Conservation (phyloP, 2,797 vertebrate genomes). For the Gouania willdenowi region DNA sequence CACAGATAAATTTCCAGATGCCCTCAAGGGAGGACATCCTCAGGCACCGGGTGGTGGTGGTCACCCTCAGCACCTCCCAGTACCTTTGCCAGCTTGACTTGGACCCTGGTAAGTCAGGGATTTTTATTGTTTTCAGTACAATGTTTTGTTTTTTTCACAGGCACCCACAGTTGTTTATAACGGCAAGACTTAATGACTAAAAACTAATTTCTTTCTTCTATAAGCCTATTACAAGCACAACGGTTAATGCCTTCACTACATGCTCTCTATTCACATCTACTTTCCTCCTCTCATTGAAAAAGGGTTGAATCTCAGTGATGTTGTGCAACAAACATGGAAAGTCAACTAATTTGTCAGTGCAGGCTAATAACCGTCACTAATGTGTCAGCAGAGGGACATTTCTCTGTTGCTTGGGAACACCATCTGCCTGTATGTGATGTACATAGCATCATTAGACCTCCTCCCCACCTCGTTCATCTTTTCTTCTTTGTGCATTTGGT, state of each 20-base stretch:
- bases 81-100: slow-evolving; percentile 98
- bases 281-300: slow-evolving; percentile 16
- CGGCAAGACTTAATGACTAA: no score
- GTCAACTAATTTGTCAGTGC: slow-evolving; percentile 67
- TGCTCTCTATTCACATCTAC: slow-evolving; percentile 1
- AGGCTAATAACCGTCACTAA: slow-evolving; percentile 68
- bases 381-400: slow-evolving; percentile 61
- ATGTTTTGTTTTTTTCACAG: no score
- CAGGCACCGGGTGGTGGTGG: slow-evolving; percentile 93
- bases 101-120: slow-evolving; percentile 88
- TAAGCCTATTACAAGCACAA: neutral
- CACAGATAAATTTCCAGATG: slow-evolving; percentile 97
- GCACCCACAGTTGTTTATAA: no score
- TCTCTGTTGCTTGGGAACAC: slow-evolving; percentile 75
- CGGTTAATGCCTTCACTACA: neutral
- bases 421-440: slow-evolving; percentile 70
- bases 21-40: slow-evolving; percentile 94
- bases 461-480: slow-evolving; percentile 29
- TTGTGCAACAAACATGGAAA: slow-evolving; percentile 52
- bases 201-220: no score
- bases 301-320: slow-evolving; percentile 41
- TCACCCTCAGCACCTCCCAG: slow-evolving; percentile 97
- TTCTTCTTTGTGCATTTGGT: slow-evolving; percentile 35
- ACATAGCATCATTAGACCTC: slow-evolving; percentile 68
- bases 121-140: no score